Base-by-base conservation (phyloP, 2,797 vertebrate genomes). In the Enteromius paludinosus region DNA sequence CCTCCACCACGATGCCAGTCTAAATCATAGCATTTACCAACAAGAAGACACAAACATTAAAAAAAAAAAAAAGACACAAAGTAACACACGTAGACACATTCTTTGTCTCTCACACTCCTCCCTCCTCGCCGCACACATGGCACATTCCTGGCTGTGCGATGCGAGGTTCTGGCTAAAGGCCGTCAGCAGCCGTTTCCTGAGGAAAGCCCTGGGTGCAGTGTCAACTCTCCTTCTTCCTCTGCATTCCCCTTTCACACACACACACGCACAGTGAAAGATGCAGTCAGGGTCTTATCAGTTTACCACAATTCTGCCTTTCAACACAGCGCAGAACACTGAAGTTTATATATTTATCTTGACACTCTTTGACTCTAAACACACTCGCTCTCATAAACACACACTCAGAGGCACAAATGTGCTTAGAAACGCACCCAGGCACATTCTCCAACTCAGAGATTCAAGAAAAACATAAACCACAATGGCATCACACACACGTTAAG, bases 151-250 rank as follows among this genome's bases (percentile, higher is more conserved):
- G 87, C 82, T 14, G 43, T 69, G 78, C 62, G 56, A 82, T 74
- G 76, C 74, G 78, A 85, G 84, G 73, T 83, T 83, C 79, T 78
- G 81, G 83, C 84, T 87, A 75, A 83, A 79, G 84, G 79, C 87
- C 83, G 78, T 65, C 79, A 83, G 83, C 81, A 84, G 87, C 73
- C 87, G 73, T 88, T 90, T 90, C 88, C 90, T 89, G 86, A 90
- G 89, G 90, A 90, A 89, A 88, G 85, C 88, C 85, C 89, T 85
- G 85, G 85, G 85, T 88, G 79, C 77, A 85, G 86, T 81, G 89
- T 88, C 87, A 87, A 83, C 82, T 87, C 86, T 87, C 84, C 82
- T 82, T 82, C 84, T 90, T 88, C 88, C 87, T 85, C 76, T 86
- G 73, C 49, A 78, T 81, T 76, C 59, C 68, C 52, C 45, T 72